Evolutionary conservation across 2,797 vertebrate species (phyloP).

Genomic region (Falco cherrug): DNA sequence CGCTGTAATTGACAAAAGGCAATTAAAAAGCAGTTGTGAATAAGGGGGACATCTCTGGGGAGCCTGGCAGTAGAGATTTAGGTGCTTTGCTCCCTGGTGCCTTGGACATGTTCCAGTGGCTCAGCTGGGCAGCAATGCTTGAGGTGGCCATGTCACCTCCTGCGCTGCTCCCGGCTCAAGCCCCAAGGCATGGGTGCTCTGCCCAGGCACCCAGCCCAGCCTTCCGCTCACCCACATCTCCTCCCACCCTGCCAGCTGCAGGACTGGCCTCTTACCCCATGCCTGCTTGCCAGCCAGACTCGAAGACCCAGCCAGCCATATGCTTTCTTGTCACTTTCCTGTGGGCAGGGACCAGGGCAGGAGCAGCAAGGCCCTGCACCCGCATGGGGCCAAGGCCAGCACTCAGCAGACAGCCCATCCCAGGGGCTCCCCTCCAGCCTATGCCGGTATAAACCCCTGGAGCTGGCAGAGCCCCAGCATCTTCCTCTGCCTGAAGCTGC

Average conservation of each 20-base stretch:
- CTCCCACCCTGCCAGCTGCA: background rate
- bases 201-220: background rate
- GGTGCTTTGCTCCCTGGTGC: background rate
- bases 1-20: constrained; percentile 65
- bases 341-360: background rate
- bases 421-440: background rate
- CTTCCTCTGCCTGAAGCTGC: background rate
- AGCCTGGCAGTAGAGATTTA: constrained; percentile 34
- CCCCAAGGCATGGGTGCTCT: fast-evolving
- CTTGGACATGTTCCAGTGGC: background rate
- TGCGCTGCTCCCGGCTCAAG: background rate
- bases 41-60: constrained; percentile 59
- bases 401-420: background rate
- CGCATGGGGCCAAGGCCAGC: background rate
- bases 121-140: fast-evolving
- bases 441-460: fast-evolving
- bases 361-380: background rate
- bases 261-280: fast-evolving
- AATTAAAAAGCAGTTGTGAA: constrained; percentile 66
- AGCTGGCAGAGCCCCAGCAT: background rate
- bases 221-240: fast-evolving
- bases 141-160: fast-evolving
- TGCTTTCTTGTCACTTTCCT: background rate
- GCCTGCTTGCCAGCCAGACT: background rate
- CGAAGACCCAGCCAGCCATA: fast-evolving